Evolutionary conservation across 1,140 invertebrate genomes (phyloP).

Genomic region (Nylanderia fulva): DNA sequence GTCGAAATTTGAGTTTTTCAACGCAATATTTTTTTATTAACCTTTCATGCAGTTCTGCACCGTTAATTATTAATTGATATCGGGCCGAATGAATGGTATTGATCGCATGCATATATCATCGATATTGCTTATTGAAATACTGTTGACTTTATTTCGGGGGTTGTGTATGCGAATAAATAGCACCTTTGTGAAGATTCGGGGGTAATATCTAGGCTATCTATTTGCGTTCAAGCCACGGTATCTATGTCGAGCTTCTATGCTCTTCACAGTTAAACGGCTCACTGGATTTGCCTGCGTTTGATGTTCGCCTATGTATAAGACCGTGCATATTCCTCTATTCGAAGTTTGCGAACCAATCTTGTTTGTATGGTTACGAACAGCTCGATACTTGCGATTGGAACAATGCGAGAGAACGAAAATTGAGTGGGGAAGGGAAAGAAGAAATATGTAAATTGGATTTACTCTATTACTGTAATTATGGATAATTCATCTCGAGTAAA

Average conservation of each 20-base stretch:
- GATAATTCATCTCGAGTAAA: slow-evolving; percentile 29
- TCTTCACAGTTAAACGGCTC: slow-evolving; percentile 60
- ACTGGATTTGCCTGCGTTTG: slow-evolving; percentile 53
- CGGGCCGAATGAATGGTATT: background rate
- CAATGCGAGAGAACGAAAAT: slow-evolving; percentile 54
- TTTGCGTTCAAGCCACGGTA: slow-evolving; percentile 52
- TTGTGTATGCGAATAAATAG: slow-evolving; percentile 48
- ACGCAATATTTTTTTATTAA: background rate
- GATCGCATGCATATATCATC: background rate
- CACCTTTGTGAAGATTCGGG: slow-evolving; percentile 37
- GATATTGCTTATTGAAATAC: slow-evolving; percentile 20
- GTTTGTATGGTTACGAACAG: slow-evolving; percentile 42
- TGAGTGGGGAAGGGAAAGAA: background rate
- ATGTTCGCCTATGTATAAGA: slow-evolving; percentile 54
- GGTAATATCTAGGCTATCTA: slow-evolving; percentile 59
- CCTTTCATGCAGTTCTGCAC: background rate
- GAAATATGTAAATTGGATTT: slow-evolving; percentile 58
- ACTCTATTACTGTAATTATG: slow-evolving; percentile 45
- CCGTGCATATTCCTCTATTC: slow-evolving; percentile 53
- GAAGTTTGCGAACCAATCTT: slow-evolving; percentile 71
- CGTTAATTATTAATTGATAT: background rate
- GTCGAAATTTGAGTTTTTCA: slow-evolving; percentile 32
- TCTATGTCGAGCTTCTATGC: slow-evolving; percentile 51
- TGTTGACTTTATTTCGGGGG: slow-evolving; percentile 40
- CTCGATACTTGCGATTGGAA: slow-evolving; percentile 52